Conservation (phyloP, 2,888 invertebrate species). For the Pterostichus madidus region DNA sequence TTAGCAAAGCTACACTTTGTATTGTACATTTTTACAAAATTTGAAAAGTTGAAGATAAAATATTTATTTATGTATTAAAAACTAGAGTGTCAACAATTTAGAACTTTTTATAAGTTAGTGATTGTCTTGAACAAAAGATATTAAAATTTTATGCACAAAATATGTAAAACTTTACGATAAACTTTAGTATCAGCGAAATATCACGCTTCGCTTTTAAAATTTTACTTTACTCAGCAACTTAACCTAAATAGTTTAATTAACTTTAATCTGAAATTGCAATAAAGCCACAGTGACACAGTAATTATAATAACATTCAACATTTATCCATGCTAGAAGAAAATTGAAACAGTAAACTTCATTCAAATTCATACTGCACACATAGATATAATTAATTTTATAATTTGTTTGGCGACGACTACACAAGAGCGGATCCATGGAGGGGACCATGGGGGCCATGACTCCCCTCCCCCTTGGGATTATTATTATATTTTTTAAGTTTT, state of each 20-base stretch:
- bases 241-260: not conserved
- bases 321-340: not conserved
- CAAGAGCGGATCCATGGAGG: too few relatives aligned
- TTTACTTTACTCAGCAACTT: too few relatives aligned
- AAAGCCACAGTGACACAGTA: not conserved
- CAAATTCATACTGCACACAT: not conserved
- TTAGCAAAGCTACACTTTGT: too few relatives aligned
- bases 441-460: too few relatives aligned
- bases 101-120: too few relatives aligned
- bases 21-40: too few relatives aligned
- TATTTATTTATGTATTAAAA: conserved; percentile 41
- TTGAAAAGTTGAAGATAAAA: not conserved
- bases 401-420: conserved; percentile 8
- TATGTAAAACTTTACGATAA: not conserved
- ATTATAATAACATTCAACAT: not conserved
- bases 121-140: not conserved
- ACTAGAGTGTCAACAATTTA: not conserved
- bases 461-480: too few relatives aligned
- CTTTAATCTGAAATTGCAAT: conserved; percentile 3
- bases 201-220: too few relatives aligned
- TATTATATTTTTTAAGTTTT: too few relatives aligned
- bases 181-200: not conserved
- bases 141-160: conserved; percentile 24
- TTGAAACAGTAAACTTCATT: not conserved
- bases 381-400: not conserved